Evolutionary conservation across 2,888 invertebrate genomes (phyloP), one percentile per base, ranked within the genome.

Genomic region (Tipula lateralis): DNA sequence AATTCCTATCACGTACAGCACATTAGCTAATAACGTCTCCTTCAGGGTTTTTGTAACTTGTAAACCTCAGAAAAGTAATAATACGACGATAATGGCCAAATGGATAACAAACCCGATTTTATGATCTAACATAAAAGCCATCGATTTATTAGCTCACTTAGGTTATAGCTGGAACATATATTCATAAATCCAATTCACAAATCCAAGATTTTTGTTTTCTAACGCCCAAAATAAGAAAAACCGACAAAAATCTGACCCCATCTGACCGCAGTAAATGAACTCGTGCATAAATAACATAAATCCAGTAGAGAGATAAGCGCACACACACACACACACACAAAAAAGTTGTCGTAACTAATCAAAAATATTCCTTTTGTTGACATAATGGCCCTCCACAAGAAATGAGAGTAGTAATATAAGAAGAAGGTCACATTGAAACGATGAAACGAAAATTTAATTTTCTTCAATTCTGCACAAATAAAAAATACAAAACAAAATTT

Each of bases 341-440:
- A 66, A 66, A 66, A 66, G 66, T 66, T 66, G 24, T 66, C 66
- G 66, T 24, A 66, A 66, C 66, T 66, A 66, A 66, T 66, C 66
- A 66, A 66, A 12, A 66, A 66, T 66, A 66, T 66, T 66, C 2
- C 66, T 66, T 66, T 66, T 66, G 66, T 66, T 66, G 66, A 66
- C 66, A 66, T 24, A 66, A 24, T 66, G 66, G 66, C 24, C 66
- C 66, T 66, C 66, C 66, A 66, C 66, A 24, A 66, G 66, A 66
- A 66, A 66, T 66, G 24, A 66, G 66, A 3, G 24, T 24, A 24
- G 7, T 2, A 19, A 66, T 66, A 66, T 66, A 9, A 12, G 24
- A 1, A 66, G 66, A 66, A 66, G 66, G 66, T 66, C 66, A 66
- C 66, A 66, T 66, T 66, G 24, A 66, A 66, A 66, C 24, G 66